A percentile compares a stretch with the other conserved stretches of the same genome.
These are phyloP conservation scores for Bovichtus diacanthus DNA, from an alignment of 2,797 vertebrate genomes.

Conservation along the genomic window DNA sequence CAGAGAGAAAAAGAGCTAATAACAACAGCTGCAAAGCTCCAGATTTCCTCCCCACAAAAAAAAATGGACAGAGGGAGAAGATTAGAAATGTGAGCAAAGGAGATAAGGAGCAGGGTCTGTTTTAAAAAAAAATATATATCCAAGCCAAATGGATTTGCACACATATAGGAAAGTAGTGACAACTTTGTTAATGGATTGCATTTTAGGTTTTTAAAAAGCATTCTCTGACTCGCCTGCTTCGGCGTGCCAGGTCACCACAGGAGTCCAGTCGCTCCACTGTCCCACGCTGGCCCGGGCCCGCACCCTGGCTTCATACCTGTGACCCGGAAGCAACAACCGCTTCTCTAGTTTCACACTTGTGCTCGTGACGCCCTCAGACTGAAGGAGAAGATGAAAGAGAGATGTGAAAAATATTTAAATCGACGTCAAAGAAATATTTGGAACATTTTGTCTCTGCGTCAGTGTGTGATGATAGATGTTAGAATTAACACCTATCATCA, in stretches of 20 bases:
- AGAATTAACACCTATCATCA: no score
- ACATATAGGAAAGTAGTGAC: not conserved
- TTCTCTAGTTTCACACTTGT: constrained; percentile 58
- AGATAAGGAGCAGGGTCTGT: constrained; percentile 26
- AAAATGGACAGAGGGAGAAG: constrained; percentile 24
- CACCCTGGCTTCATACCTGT: constrained; percentile 77
- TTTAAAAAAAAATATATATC: not conserved
- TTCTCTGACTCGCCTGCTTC: constrained; percentile 59
- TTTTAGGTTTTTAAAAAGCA: not conserved
- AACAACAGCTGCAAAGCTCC: constrained; percentile 29
- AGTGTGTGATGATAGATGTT: no score
- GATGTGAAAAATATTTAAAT: no score
- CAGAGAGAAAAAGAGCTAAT: constrained; percentile 4
- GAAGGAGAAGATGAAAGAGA: constrained; percentile 4
- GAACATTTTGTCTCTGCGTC: no score
- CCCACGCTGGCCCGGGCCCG: constrained; percentile 59
- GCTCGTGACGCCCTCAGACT: constrained; percentile 57
- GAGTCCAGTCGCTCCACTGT: constrained; percentile 84
- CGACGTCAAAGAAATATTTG: no score
- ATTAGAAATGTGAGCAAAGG: constrained; percentile 46
- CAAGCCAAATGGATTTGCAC: not conserved
- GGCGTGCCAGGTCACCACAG: constrained; percentile 71
- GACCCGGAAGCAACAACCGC: constrained; percentile 45
- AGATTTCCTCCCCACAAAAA: not conserved
- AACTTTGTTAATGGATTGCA: not conserved